Evolutionary conservation across 2,888 invertebrate genomes (phyloP).

Genomic region (Cordilura impudica): DNA sequence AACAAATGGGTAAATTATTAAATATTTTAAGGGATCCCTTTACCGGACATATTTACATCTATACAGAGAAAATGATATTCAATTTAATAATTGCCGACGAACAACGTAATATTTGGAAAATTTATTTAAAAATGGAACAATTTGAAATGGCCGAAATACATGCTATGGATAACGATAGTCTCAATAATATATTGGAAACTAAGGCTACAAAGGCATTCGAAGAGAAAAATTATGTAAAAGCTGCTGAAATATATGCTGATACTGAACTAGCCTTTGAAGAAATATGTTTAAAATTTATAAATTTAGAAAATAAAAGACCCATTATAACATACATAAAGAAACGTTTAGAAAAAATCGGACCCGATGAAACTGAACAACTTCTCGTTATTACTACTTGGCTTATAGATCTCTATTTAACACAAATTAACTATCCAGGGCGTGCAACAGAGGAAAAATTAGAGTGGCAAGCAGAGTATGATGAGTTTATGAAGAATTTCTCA

Average conservation of each 20-base stretch:
- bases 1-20: conserved; percentile 87
- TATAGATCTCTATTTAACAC: conserved; percentile 92
- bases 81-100: conserved; percentile 91
- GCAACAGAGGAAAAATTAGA: conserved; percentile 78
- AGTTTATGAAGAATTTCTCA: conserved; percentile 84
- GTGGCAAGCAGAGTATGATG: conserved; percentile 86
- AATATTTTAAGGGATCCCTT: conserved; percentile 89
- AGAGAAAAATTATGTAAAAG: conserved; percentile 87
- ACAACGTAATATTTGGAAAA: conserved; percentile 91
- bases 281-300: conserved; percentile 90
- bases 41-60: conserved; percentile 90
- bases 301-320: conserved; percentile 87
- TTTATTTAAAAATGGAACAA: conserved; percentile 90
- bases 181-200: conserved; percentile 90
- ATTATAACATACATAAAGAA: conserved; percentile 91
- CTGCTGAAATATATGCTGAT: conserved; percentile 93
- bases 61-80: conserved; percentile 90
- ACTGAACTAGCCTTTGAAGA: conserved; percentile 96
- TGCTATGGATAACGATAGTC: conserved; percentile 87
- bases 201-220: conserved; percentile 92
- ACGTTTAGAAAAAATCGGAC: conserved; percentile 84
- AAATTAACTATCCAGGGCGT: conserved; percentile 82
- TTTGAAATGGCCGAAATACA: conserved; percentile 93
- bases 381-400: conserved; percentile 97
- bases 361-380: conserved; percentile 87